These are phyloP conservation scores for Tylochromis polylepis DNA, from an alignment of 2,113 vertebrate genomes.

Conservation along the genomic window DNA sequence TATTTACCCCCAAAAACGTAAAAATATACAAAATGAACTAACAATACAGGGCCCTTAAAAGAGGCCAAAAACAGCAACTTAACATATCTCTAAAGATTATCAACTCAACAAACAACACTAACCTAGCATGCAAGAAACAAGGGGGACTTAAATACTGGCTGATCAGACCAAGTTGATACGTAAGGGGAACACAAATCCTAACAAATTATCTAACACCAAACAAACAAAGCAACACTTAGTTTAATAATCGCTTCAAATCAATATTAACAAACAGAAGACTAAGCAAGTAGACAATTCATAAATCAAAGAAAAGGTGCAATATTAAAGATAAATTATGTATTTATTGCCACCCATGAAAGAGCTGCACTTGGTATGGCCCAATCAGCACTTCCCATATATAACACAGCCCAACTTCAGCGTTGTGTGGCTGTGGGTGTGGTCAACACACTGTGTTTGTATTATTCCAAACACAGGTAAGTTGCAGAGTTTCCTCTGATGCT, in stretches of 20 bases:
- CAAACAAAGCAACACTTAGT: rapidly evolving
- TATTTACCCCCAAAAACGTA: background rate
- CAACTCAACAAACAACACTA: background rate
- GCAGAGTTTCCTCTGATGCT: background rate
- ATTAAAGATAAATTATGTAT: background rate
- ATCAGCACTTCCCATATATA: background rate
- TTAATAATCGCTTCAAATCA: background rate
- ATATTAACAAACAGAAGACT: background rate
- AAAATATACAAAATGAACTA: background rate
- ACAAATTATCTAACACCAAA: background rate
- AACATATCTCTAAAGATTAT: background rate
- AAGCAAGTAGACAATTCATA: background rate
- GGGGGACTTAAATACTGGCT: background rate
- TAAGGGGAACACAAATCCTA: background rate
- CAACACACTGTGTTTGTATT: too few species aligned
- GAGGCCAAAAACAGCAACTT: background rate
- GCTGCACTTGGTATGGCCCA: background rate
- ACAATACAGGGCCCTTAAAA: background rate
- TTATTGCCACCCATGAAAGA: background rate
- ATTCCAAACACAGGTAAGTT: background rate
- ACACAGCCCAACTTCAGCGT: background rate
- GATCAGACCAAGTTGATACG: background rate
- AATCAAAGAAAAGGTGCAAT: background rate
- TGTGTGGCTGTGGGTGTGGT: background rate
- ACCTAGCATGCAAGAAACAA: background rate